Percentiles rank a stretch among this genome's conserved stretches.
phyloP scores from a whole-genome alignment of 2,888 invertebrate species.

The Parnassius glacialis region DNA sequence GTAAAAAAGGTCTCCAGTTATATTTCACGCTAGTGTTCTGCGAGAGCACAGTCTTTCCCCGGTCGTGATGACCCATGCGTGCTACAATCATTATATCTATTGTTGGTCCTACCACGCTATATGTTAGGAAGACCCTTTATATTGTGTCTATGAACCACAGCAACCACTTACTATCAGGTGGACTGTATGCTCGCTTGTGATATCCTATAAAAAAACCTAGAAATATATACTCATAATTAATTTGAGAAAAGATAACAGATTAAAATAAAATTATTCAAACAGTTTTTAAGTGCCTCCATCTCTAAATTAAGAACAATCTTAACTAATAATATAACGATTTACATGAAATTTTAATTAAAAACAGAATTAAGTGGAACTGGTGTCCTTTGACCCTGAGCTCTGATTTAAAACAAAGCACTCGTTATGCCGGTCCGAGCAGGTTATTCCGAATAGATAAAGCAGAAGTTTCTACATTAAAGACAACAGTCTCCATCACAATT shows the following conservation, averaged over 20 bases:
- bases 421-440: constrained; percentile 2
- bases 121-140: too few species aligned
- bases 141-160: too few species aligned
- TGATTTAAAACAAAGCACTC: constrained; percentile 16
- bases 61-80: too few species aligned
- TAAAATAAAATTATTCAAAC: constrained; percentile 16
- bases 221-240: too few species aligned
- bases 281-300: constrained; percentile 11
- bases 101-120: too few species aligned
- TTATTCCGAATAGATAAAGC: constrained; percentile 10
- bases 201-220: too few species aligned
- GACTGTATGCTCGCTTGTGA: too few species aligned
- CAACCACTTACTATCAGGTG: too few species aligned
- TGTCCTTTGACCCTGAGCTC: constrained; percentile 23
- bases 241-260: not conserved
- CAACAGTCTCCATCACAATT: constrained; percentile 20
- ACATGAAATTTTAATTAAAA: constrained; percentile 26
- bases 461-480: constrained; percentile 13
- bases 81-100: too few species aligned
- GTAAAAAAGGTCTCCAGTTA: too few species aligned
- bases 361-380: constrained; percentile 10
- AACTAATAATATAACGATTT: constrained; percentile 16
- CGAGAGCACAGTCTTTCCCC: too few species aligned
- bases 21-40: too few species aligned
- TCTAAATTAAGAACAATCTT: constrained; percentile 17